Percentiles rank a stretch among this genome's conserved stretches.
Evolutionary conservation across 2,888 invertebrate genomes (phyloP).

Genomic region (Anthoptus insignis): DNA sequence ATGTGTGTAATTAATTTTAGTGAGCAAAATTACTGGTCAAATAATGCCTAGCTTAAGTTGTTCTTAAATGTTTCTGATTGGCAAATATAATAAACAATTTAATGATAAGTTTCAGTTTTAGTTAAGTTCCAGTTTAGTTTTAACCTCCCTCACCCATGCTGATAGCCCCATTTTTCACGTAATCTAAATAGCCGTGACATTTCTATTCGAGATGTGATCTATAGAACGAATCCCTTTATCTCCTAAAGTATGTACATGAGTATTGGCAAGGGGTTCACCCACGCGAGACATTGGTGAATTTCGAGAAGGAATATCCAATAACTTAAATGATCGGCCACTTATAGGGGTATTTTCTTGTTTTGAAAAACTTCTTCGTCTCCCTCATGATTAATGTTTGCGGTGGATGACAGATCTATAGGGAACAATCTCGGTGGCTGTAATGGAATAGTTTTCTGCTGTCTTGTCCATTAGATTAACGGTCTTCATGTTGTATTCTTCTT

Average conservation of each 20-base stretch:
- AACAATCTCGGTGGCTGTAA: slow-evolving; percentile 19
- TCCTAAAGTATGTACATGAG: slow-evolving; percentile 52
- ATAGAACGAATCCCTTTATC: slow-evolving; percentile 50
- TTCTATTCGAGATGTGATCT: slow-evolving; percentile 3
- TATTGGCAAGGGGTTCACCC: slow-evolving; percentile 36
- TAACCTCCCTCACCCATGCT: too few species aligned
- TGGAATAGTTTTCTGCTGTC: slow-evolving; percentile 19
- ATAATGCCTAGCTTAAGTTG: too few species aligned
- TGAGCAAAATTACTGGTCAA: too few species aligned
- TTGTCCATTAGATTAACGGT: slow-evolving; percentile 17
- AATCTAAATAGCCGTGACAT: background rate
- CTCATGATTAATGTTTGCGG: slow-evolving; percentile 26
- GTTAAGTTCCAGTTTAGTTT: too few species aligned
- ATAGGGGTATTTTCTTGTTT: slow-evolving; percentile 28
- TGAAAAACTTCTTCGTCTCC: slow-evolving; percentile 26
- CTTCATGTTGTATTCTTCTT: background rate
- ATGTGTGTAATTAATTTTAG: too few species aligned
- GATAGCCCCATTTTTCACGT: too few species aligned
- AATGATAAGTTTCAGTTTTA: too few species aligned
- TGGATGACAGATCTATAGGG: slow-evolving; percentile 25
- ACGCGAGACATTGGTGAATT: slow-evolving; percentile 29
- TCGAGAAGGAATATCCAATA: slow-evolving; percentile 29
- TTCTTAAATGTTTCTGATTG: too few species aligned
- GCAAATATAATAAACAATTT: too few species aligned
- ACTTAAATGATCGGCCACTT: slow-evolving; percentile 35